phyloP scores from a whole-genome alignment of 1,140 invertebrate species.

The Cephus cinctus region DNA sequence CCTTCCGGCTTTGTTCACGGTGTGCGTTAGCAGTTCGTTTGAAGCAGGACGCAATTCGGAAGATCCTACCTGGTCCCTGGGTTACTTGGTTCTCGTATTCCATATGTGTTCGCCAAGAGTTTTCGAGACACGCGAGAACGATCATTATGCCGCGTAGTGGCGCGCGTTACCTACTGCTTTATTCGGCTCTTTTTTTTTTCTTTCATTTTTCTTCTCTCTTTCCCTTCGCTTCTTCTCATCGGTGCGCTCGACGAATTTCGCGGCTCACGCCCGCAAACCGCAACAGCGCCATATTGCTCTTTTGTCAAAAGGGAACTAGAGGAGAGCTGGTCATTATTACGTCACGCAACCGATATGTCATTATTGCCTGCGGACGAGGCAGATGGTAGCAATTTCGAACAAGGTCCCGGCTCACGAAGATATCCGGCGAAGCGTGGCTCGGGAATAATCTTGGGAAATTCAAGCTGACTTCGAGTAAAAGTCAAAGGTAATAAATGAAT shows the following conservation, averaged over 20 bases:
- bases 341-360: slow-evolving; percentile 24
- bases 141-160: too few relatives aligned
- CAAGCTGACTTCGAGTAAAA: too few relatives aligned
- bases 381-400: slow-evolving; percentile 3
- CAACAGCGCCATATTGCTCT: slow-evolving; percentile 44
- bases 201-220: too few relatives aligned
- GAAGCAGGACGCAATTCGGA: too few relatives aligned
- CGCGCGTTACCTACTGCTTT: too few relatives aligned
- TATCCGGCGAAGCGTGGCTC: too few relatives aligned
- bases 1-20: slow-evolving; percentile 39
- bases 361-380: slow-evolving; percentile 17
- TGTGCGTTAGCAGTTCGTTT: too few relatives aligned
- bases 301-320: too few relatives aligned
- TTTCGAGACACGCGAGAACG: neutral
- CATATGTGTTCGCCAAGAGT: neutral
- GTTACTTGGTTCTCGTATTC: neutral
- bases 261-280: slow-evolving; percentile 37
- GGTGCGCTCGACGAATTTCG: slow-evolving; percentile 21
- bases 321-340: too few relatives aligned
- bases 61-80: neutral
- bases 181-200: too few relatives aligned
- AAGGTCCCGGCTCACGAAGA: neutral
- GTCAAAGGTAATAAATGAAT: too few relatives aligned
- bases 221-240: slow-evolving; percentile 7
- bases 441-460: too few relatives aligned